A percentile compares a stretch with the other conserved stretches of the same genome.
Conservation (phyloP, 2,797 vertebrate genomes). For the Anableps anableps region DNA sequence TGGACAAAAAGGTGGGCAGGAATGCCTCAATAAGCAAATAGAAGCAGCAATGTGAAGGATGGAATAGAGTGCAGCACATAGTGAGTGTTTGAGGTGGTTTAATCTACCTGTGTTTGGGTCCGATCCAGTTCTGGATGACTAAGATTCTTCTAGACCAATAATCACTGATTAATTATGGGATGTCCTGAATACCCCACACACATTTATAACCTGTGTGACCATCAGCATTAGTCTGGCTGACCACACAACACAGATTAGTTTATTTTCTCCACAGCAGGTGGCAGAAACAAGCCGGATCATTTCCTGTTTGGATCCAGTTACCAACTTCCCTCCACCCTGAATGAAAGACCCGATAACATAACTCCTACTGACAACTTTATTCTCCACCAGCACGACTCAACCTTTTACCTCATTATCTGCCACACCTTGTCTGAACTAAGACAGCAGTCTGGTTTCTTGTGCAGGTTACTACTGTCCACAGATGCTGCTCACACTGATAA, state of each 20-base stretch:
- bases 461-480: too few species aligned
- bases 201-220: neutral
- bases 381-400: neutral
- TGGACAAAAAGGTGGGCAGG: too few species aligned
- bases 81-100: too few species aligned
- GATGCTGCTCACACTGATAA: neutral
- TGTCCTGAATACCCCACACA: too few species aligned
- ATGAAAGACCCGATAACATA: too few species aligned
- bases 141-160: too few species aligned
- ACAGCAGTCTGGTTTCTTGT: neutral
- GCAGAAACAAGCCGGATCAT: neutral
- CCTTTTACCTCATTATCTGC: slow-evolving; percentile 1
- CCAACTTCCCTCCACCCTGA: neutral
- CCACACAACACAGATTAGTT: neutral
- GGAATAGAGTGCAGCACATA: too few species aligned
- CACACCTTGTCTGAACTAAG: neutral
- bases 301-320: neutral
- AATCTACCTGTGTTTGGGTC: too few species aligned
- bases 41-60: too few species aligned
- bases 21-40: too few species aligned
- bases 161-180: too few species aligned
- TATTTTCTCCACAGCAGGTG: neutral
- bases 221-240: neutral
- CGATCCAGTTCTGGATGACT: too few species aligned
- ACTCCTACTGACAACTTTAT: neutral